A percentile compares a stretch with the other conserved stretches of the same genome.
phyloP scores from a whole-genome alignment of 2,797 vertebrate genomes.

The Microhierax caerulescens region DNA sequence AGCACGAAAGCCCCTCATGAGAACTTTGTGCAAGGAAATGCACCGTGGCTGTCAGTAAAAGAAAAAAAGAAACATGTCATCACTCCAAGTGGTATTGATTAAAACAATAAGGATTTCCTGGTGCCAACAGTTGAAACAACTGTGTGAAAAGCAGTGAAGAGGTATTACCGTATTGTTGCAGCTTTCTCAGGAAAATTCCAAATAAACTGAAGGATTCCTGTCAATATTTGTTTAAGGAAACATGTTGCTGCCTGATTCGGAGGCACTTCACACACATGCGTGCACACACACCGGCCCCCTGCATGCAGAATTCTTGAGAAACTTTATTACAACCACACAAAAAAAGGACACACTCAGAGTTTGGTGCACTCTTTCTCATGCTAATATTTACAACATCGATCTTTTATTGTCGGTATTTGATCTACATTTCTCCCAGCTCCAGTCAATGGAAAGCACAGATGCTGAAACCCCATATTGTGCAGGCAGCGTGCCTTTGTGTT shows the following conservation, averaged over 20 bases:
- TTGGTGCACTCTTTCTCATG: constrained; percentile 66
- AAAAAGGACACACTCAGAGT: not conserved
- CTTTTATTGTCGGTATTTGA: constrained; percentile 22
- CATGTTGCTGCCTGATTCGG: constrained; percentile 41
- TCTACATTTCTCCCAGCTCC: constrained; percentile 20
- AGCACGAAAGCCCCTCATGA: constrained; percentile 79
- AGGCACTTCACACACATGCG: not conserved
- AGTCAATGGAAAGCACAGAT: constrained; percentile 61
- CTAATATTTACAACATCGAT: constrained; percentile 60
- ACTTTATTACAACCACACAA: constrained; percentile 17
- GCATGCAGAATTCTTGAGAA: constrained; percentile 28
- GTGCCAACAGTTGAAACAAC: constrained; percentile 79
- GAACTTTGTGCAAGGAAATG: constrained; percentile 88
- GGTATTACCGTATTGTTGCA: constrained; percentile 64
- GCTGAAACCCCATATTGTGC: constrained; percentile 32
- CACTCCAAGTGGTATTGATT: constrained; percentile 55
- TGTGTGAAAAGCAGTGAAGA: constrained; percentile 72
- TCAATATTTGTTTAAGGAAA: constrained; percentile 81
- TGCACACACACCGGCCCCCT: rapidly evolving
- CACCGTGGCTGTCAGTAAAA: constrained; percentile 72
- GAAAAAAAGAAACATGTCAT: constrained; percentile 65
- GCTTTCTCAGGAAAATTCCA: constrained; percentile 72
- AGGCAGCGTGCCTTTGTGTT: constrained; percentile 51
- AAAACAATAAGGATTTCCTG: constrained; percentile 82
- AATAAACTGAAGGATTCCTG: constrained; percentile 67